Conservation (phyloP, 1,140 invertebrate species). For the Drosophila hydei region DNA sequence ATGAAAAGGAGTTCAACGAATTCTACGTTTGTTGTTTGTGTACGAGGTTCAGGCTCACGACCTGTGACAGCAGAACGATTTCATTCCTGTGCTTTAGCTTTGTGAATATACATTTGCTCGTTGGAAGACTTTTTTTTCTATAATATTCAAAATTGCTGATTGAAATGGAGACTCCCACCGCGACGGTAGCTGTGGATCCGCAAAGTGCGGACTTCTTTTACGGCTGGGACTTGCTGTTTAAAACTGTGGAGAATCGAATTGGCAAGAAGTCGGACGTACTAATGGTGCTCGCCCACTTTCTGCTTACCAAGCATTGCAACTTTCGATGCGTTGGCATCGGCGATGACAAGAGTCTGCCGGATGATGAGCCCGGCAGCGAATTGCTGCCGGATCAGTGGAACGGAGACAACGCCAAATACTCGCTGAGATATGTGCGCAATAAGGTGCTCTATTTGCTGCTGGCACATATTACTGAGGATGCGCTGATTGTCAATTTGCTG, state of each 20-base stretch:
- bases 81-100: neutral
- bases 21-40: no score
- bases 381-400: conserved; percentile 89
- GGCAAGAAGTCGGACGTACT: conserved; percentile 88
- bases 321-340: conserved; percentile 89
- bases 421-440: conserved; percentile 87
- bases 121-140: neutral
- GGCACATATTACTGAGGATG: conserved; percentile 86
- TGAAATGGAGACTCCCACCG: neutral
- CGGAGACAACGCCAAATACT: conserved; percentile 85
- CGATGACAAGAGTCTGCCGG: conserved; percentile 86
- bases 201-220: conserved; percentile 83
- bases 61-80: neutral
- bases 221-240: conserved; percentile 89
- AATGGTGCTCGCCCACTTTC: conserved; percentile 88
- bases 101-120: conserved; percentile 21
- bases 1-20: no score
- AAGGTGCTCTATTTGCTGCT: conserved; percentile 87
- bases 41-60: no score
- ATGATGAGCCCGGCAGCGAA: conserved; percentile 87
- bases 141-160: conserved; percentile 1
- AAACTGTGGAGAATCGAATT: conserved; percentile 86
- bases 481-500: conserved; percentile 87
- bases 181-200: neutral
- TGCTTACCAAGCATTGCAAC: conserved; percentile 87